phyloP scores from a whole-genome alignment of 2,113 vertebrate species.

The Thalassarche chlororhynchos region DNA sequence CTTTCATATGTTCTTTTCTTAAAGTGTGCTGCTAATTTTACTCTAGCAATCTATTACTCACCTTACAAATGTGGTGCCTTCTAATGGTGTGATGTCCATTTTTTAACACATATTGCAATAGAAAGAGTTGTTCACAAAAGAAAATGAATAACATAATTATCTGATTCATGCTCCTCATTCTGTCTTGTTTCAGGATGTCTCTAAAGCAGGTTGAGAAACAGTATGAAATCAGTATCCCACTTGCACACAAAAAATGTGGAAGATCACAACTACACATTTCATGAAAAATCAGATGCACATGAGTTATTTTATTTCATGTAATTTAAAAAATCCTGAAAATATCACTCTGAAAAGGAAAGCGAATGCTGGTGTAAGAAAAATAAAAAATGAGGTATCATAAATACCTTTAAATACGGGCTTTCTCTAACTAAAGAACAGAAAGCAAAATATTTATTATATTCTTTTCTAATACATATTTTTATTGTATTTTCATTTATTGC shows the following conservation, averaged over 20 bases:
- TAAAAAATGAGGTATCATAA: rapidly evolving
- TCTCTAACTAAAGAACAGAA: not conserved
- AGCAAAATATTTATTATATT: not conserved
- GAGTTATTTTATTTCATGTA: not conserved
- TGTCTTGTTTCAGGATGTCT: not conserved
- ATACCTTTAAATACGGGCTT: not conserved
- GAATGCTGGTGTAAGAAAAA: not conserved
- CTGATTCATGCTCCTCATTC: not conserved
- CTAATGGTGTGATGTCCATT: not conserved
- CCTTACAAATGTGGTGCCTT: not conserved
- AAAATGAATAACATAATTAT: not conserved
- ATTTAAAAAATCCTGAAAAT: not conserved
- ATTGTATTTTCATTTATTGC: not conserved
- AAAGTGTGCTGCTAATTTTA: not conserved
- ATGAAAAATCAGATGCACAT: not conserved
- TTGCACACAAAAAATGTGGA: not conserved
- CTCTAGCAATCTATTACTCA: not conserved
- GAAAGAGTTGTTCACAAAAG: not conserved
- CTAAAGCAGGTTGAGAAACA: not conserved
- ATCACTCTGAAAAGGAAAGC: not conserved
- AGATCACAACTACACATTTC: not conserved
- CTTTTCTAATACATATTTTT: not conserved
- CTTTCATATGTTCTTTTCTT: not conserved
- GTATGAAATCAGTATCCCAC: not conserved
- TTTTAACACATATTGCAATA: not conserved